These are phyloP conservation scores for Silurus meridionalis DNA, from an alignment of 2,113 vertebrate species.

Conservation along the genomic window DNA sequence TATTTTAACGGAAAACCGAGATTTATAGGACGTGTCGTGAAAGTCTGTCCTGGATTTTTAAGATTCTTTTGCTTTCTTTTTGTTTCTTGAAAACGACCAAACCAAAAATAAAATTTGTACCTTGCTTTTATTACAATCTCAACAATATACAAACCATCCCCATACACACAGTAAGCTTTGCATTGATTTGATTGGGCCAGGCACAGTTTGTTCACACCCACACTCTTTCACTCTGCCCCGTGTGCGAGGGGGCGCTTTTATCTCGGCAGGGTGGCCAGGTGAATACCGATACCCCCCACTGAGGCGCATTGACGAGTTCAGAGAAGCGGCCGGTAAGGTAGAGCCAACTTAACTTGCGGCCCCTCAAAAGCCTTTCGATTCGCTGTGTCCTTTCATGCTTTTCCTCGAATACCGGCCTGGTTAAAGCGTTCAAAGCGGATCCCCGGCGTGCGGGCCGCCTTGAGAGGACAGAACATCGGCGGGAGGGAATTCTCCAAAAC, in stretches of 20 bases:
- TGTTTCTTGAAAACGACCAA: no score
- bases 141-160: background rate
- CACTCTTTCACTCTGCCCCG: background rate
- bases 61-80: no score
- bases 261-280: slow-evolving; percentile 60
- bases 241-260: slow-evolving; percentile 57
- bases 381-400: slow-evolving; percentile 68
- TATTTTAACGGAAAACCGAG: no score
- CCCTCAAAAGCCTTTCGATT: slow-evolving; percentile 69
- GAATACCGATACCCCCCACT: slow-evolving; percentile 60
- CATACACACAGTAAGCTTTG: background rate
- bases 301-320: slow-evolving; percentile 43
- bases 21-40: no score
- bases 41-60: no score
- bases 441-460: slow-evolving; percentile 45
- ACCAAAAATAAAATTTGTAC: background rate
- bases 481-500: slow-evolving; percentile 30
- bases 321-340: slow-evolving; percentile 27
- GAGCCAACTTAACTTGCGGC: slow-evolving; percentile 57
- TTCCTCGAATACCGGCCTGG: slow-evolving; percentile 59
- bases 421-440: slow-evolving; percentile 60
- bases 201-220: background rate
- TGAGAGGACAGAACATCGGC: slow-evolving; percentile 13
- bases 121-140: background rate
- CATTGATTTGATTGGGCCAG: background rate